These are phyloP conservation scores for Manis javanica DNA, from an alignment of 2,797 vertebrate genomes.

Conservation along the genomic window DNA sequence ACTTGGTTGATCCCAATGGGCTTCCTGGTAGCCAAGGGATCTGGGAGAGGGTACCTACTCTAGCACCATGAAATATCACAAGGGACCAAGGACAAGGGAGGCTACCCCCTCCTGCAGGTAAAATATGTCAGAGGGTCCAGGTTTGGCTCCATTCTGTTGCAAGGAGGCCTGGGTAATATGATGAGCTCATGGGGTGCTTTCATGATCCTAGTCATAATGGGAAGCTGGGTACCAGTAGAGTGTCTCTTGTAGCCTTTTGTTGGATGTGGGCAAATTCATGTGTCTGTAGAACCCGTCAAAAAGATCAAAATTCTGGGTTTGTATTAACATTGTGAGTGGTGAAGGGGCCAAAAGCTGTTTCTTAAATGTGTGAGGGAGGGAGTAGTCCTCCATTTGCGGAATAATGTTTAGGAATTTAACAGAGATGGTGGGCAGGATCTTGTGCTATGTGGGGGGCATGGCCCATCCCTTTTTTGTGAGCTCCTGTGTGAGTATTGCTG, in stretches of 20 bases:
- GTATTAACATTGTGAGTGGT: background rate
- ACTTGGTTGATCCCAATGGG: background rate
- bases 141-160: background rate
- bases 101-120: background rate
- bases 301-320: background rate
- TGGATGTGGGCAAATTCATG: background rate
- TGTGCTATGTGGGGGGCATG: too few species aligned
- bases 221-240: background rate
- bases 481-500: background rate
- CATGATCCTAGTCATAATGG: background rate
- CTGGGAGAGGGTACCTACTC: background rate
- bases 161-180: background rate
- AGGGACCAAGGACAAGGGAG: too few species aligned
- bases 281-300: background rate
- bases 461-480: background rate
- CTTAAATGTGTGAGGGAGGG: background rate
- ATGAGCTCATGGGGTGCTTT: background rate
- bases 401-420: background rate
- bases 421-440: background rate
- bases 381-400: background rate
- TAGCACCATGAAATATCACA: background rate
- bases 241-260: background rate
- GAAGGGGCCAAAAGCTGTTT: background rate
- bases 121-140: background rate
- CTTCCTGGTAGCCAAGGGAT: background rate